A percentile compares a stretch with the other conserved stretches of the same genome.
phyloP scores from a whole-genome alignment of 2,113 vertebrate species.

The Lates calcarifer region DNA sequence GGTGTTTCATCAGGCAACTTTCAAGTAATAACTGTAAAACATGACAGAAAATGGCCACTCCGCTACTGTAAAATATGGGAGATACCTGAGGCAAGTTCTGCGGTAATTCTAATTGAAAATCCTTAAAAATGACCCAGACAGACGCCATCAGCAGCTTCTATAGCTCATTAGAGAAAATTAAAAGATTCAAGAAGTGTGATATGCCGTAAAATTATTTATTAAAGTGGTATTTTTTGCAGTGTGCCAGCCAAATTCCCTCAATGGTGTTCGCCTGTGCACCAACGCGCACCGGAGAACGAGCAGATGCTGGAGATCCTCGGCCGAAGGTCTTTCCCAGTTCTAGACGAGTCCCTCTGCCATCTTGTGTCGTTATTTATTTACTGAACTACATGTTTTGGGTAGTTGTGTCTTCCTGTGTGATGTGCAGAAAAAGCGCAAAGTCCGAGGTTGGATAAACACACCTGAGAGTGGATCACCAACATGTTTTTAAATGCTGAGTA shows the following conservation, averaged over 20 bases:
- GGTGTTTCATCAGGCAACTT: background rate
- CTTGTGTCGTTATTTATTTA: background rate
- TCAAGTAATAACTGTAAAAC: background rate
- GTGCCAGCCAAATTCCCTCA: constrained; percentile 38
- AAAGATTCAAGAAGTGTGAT: background rate
- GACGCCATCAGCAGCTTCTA: fast-evolving
- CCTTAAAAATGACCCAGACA: background rate
- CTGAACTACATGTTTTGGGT: background rate
- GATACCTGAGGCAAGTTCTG: background rate
- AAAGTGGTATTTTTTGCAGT: constrained; percentile 35
- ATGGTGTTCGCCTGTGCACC: constrained; percentile 12
- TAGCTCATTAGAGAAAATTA: background rate
- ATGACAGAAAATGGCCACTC: background rate
- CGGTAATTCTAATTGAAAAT: background rate
- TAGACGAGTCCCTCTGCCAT: background rate
- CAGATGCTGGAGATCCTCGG: background rate
- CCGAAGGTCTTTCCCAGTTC: background rate
- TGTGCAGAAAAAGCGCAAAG: background rate
- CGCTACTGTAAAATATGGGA: background rate
- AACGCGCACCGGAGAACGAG: background rate
- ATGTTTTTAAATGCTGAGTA: background rate
- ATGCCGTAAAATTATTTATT: too few relatives aligned
- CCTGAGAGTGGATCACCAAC: background rate
- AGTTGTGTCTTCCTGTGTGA: background rate
- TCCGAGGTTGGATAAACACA: background rate